These are phyloP conservation scores for Gnathonemus echidnorhynchus DNA, from an alignment of 2,113 vertebrate species.

Conservation along the genomic window DNA sequence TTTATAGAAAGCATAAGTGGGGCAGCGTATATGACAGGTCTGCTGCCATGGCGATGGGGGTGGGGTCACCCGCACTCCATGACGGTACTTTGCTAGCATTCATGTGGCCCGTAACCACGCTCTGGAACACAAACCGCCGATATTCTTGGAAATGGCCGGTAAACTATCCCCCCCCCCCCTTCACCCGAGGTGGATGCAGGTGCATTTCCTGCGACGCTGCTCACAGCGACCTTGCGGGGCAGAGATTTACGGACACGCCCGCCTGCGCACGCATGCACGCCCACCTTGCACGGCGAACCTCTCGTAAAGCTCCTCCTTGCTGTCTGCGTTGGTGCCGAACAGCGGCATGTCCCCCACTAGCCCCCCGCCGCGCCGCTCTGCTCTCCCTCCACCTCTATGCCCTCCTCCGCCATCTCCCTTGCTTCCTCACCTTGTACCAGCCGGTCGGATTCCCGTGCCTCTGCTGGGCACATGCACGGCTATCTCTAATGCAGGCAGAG, in stretches of 20 bases:
- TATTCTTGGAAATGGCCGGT: not conserved
- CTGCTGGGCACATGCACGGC: not conserved
- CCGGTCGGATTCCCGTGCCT: not conserved
- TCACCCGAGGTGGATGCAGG: not conserved
- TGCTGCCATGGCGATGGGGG: not conserved
- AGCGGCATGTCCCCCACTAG: constrained; percentile 44
- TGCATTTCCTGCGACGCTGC: not conserved
- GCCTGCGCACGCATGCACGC: constrained; percentile 5
- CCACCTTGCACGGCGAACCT: constrained; percentile 55
- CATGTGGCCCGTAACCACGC: not conserved
- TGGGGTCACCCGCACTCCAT: not conserved
- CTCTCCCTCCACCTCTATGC: not conserved
- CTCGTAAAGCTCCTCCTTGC: constrained; percentile 55
- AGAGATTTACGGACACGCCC: not conserved
- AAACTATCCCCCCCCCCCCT: not conserved
- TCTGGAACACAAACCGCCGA: not conserved
- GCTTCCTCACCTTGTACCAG: not conserved
- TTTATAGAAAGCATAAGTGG: not conserved
- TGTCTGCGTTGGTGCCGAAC: constrained; percentile 38
- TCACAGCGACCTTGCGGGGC: not conserved
- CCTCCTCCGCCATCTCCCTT: no score
- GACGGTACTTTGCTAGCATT: not conserved
- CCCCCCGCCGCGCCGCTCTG: not conserved
- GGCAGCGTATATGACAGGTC: not conserved
- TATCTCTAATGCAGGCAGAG: not conserved